phyloP scores from a whole-genome alignment of 2,113 vertebrate species.

The Empidonax alnorum region DNA sequence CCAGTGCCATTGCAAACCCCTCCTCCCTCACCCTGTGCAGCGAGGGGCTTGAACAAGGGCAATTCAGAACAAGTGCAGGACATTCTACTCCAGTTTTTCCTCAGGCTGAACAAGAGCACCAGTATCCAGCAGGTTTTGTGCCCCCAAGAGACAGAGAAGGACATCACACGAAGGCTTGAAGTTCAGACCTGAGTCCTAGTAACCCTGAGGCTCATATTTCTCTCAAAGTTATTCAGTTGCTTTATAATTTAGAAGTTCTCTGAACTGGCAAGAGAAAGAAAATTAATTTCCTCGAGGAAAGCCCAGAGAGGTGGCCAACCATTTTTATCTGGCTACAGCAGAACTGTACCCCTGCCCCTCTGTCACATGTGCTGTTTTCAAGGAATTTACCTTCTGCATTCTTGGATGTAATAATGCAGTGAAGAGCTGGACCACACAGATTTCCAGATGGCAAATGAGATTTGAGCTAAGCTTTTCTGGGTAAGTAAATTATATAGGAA shows the following conservation, averaged over 20 bases:
- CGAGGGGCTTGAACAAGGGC: not conserved
- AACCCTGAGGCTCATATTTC: not conserved
- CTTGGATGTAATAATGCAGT: not conserved
- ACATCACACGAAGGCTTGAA: not conserved
- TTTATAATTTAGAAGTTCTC: not conserved
- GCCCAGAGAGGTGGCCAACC: not conserved
- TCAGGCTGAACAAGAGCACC: not conserved
- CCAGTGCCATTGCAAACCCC: not conserved
- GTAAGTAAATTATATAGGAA: constrained; percentile 60
- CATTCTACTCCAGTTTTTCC: not conserved
- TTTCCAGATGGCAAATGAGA: constrained; percentile 49
- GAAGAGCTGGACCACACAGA: constrained; percentile 58
- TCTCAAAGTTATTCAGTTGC: not conserved
- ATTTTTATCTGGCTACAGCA: not conserved
- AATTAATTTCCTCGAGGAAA: not conserved
- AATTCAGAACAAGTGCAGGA: not conserved
- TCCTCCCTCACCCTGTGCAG: not conserved
- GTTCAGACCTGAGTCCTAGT: not conserved
- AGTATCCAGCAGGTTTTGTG: not conserved
- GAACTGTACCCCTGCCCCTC: not conserved
- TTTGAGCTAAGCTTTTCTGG: constrained; percentile 31
- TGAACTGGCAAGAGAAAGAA: not conserved
- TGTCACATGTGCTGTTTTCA: not conserved
- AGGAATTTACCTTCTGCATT: not conserved
- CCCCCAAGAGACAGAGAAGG: not conserved